These are phyloP conservation scores for Prolemur simus DNA, from an alignment of 2,113 vertebrate genomes.

Conservation along the genomic window DNA sequence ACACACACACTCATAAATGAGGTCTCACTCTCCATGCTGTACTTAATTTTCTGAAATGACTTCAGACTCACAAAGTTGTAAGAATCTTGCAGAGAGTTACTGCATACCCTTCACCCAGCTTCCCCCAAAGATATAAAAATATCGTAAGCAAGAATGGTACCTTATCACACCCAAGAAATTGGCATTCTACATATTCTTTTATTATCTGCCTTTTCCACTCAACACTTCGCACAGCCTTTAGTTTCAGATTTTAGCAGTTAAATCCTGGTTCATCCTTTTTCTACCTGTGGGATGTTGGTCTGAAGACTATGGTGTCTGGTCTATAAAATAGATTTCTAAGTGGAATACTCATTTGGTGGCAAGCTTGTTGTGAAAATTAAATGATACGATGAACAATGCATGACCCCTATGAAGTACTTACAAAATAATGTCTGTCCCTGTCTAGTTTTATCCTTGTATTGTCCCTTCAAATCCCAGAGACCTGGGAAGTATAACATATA, in stretches of 20 bases:
- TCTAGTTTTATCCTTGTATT: background rate
- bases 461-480: background rate
- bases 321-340: background rate
- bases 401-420: background rate
- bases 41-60: background rate
- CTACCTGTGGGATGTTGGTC: background rate
- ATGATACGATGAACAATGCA: rapidly evolving
- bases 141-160: rapidly evolving
- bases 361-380: background rate
- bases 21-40: too few species aligned
- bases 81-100: background rate
- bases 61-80: background rate
- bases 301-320: background rate
- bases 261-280: background rate
- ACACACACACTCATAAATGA: background rate
- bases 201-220: background rate
- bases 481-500: background rate
- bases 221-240: background rate
- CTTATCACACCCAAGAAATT: background rate
- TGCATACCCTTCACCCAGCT: background rate
- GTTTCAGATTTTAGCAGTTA: background rate
- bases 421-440: rapidly evolving
- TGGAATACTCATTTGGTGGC: background rate
- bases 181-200: rapidly evolving
- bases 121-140: background rate